Conservation (phyloP, 1,140 invertebrate genomes). For the Trigoniulus corallinus region DNA sequence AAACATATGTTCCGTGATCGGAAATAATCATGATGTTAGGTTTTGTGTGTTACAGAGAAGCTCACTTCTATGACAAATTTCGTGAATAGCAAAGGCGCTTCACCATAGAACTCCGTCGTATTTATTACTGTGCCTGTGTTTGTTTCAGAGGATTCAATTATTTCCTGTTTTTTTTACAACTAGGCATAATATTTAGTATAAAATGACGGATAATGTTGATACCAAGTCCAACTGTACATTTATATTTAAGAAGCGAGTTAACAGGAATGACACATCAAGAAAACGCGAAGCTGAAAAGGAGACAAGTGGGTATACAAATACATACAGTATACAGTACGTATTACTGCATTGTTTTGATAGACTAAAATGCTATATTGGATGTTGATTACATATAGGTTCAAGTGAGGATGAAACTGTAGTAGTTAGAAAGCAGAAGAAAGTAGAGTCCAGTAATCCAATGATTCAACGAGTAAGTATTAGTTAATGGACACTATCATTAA, state of each 20-base stretch:
- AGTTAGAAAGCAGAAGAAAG: conserved; percentile 20
- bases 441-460: conserved; percentile 21
- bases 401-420: conserved; percentile 29
- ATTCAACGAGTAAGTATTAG: conserved; percentile 24
- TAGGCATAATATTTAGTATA: too few species aligned
- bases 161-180: too few species aligned
- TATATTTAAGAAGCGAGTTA: conserved; percentile 15
- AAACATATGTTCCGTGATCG: too few species aligned
- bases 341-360: not conserved
- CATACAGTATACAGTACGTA: not conserved
- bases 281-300: conserved; percentile 10
- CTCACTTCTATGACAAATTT: too few species aligned
- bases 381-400: conserved; percentile 12
- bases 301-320: conserved; percentile 3
- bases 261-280: conserved; percentile 10
- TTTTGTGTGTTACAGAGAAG: too few species aligned
- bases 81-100: too few species aligned
- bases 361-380: not conserved
- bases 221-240: conserved; percentile 11
- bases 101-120: too few species aligned
- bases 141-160: too few species aligned
- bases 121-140: too few species aligned
- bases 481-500: not conserved
- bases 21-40: too few species aligned
- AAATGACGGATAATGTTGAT: conserved; percentile 2